Evolutionary conservation across 2,888 invertebrate species (phyloP).

Genomic region (Leptogaster cylindrica): DNA sequence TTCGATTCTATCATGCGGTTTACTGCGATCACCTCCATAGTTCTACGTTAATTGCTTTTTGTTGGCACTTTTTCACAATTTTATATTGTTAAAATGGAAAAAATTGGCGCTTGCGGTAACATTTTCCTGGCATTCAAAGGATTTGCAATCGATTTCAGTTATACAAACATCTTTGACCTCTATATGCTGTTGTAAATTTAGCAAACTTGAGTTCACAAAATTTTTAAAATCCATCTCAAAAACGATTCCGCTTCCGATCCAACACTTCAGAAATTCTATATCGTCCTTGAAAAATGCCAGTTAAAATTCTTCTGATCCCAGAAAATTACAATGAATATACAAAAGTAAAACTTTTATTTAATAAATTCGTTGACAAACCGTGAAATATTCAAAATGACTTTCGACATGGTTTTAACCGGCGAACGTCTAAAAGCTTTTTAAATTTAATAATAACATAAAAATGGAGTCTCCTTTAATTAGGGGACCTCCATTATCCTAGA

Average conservation of each 20-base stretch:
- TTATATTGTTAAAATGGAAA: slow-evolving; percentile 23
- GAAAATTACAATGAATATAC: too few species aligned
- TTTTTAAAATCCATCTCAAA: too few species aligned
- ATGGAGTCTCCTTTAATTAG: slow-evolving; percentile 39
- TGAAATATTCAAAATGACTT: slow-evolving; percentile 45
- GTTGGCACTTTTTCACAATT: slow-evolving; percentile 28
- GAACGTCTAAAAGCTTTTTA: slow-evolving; percentile 47
- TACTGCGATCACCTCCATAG: slow-evolving; percentile 31
- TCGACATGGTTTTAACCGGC: slow-evolving; percentile 42
- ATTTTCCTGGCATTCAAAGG: too few species aligned
- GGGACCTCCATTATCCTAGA: slow-evolving; percentile 20
- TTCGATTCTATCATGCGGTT: slow-evolving; percentile 40
- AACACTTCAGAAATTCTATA: too few species aligned
- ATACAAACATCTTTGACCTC: too few species aligned
- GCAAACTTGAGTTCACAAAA: too few species aligned
- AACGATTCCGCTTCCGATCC: too few species aligned
- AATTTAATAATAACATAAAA: slow-evolving; percentile 45
- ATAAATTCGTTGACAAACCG: slow-evolving; percentile 36
- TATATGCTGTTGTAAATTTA: too few species aligned
- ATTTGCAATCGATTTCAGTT: too few species aligned
- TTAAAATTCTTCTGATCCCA: too few species aligned
- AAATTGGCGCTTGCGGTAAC: too few species aligned
- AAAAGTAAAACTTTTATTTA: slow-evolving; percentile 34
- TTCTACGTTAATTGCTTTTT: slow-evolving; percentile 41
- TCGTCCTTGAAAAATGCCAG: too few species aligned